Conservation (phyloP, 2,888 invertebrate species). For the Sepioteuthis lessoniana region DNA sequence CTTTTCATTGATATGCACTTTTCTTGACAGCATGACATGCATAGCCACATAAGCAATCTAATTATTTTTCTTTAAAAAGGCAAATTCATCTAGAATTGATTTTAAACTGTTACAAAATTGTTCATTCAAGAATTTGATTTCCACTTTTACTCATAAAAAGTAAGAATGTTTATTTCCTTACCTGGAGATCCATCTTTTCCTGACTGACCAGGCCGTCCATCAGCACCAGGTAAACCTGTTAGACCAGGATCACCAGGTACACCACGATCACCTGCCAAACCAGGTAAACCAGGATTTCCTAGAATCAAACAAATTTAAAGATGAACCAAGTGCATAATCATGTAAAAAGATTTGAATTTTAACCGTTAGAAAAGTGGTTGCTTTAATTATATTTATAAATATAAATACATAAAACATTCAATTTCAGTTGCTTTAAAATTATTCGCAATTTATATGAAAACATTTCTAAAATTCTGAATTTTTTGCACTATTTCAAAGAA, state of each 20-base stretch:
- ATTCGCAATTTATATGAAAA: no score
- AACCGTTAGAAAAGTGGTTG: slow-evolving; percentile 51
- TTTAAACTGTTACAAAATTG: background rate
- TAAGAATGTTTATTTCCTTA: background rate
- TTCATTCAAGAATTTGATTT: background rate
- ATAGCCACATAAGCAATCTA: no score
- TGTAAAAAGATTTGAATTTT: background rate
- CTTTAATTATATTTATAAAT: no score
- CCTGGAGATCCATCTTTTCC: slow-evolving; percentile 59
- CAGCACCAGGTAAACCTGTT: slow-evolving; percentile 65
- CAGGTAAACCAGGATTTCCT: slow-evolving; percentile 60
- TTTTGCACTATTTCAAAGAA: no score
- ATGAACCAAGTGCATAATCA: background rate
- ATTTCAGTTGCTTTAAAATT: background rate
- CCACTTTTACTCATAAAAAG: background rate
- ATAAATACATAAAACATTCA: background rate
- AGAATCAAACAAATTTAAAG: background rate
- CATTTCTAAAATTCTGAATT: no score
- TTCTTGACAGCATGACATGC: no score
- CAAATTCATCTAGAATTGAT: background rate
- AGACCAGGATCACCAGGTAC: slow-evolving; percentile 59
- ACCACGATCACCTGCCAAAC: slow-evolving; percentile 65
- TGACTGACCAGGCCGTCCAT: slow-evolving; percentile 60
- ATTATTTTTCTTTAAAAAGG: no score
- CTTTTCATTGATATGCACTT: no score